phyloP scores from a whole-genome alignment of 2,888 invertebrate genomes.

The Agrotis segetum region DNA sequence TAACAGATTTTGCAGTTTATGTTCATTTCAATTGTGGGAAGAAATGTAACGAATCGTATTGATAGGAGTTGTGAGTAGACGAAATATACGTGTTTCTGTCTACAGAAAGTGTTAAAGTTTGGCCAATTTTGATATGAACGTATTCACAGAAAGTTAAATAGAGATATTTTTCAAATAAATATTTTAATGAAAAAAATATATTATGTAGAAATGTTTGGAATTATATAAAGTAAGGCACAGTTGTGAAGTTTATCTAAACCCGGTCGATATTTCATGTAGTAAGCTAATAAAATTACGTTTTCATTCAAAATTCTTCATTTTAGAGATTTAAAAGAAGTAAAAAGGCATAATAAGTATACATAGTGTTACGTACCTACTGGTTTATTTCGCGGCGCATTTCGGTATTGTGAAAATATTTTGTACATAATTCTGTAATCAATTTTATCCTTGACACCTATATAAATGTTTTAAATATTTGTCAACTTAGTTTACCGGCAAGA shows the following conservation, averaged over 20 bases:
- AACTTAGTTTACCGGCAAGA: conserved; percentile 65
- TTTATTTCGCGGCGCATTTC: conserved; percentile 73
- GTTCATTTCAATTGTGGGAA: conserved; percentile 63
- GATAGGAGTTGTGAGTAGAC: conserved; percentile 18
- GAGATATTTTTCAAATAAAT: conserved; percentile 59
- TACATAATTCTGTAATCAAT: conserved; percentile 72
- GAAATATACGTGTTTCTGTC: conserved; percentile 12
- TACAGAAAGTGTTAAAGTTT: conserved; percentile 26
- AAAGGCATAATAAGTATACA: conserved; percentile 80
- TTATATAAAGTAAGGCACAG: conserved; percentile 52
- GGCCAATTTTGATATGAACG: conserved; percentile 65
- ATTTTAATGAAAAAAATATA: conserved; percentile 36
- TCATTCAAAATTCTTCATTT: conserved; percentile 74
- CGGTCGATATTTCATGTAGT: conserved; percentile 78
- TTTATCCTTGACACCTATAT: conserved; percentile 73
- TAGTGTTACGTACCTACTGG: conserved; percentile 69
- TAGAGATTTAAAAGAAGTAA: conserved; percentile 80
- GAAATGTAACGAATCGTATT: conserved; percentile 18
- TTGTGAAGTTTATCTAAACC: conserved; percentile 69
- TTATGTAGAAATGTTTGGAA: conserved; percentile 48
- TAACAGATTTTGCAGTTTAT: conserved; percentile 52
- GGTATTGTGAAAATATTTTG: conserved; percentile 71
- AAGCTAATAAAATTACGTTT: conserved; percentile 78
- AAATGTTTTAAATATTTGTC: conserved; percentile 27
- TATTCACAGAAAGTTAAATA: conserved; percentile 52